phyloP scores from a whole-genome alignment of 2,888 invertebrate genomes.

The Cybosia mesomella region DNA sequence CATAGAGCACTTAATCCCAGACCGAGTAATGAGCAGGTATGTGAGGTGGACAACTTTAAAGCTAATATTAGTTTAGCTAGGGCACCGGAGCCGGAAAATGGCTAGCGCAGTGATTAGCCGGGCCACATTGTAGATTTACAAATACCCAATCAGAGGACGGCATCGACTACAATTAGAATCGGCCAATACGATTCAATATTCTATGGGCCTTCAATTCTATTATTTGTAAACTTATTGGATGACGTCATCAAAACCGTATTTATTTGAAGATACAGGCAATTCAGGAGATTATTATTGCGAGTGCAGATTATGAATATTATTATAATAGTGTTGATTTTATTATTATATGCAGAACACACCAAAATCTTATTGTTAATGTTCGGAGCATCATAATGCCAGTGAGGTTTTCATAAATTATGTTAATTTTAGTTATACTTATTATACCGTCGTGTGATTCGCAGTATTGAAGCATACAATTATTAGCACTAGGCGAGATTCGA shows the following conservation, averaged over 20 bases:
- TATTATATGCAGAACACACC: background rate
- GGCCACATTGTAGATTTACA: constrained; percentile 32
- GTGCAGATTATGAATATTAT: background rate
- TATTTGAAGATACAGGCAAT: constrained; percentile 31
- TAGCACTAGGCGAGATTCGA: no score
- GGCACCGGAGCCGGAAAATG: constrained; percentile 42
- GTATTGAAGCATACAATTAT: no score
- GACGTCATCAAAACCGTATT: constrained; percentile 39
- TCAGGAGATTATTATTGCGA: background rate
- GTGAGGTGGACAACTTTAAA: constrained; percentile 45
- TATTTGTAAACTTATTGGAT: constrained; percentile 44
- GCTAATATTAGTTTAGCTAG: constrained; percentile 47
- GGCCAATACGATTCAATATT: no score
- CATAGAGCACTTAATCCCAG: constrained; percentile 43
- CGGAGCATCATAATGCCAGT: background rate
- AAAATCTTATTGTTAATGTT: background rate
- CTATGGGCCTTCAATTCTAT: constrained; percentile 42
- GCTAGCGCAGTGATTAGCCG: constrained; percentile 44
- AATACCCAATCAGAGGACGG: constrained; percentile 45
- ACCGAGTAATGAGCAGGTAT: constrained; percentile 45
- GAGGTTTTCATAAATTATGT: background rate
- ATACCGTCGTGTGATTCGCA: no score
- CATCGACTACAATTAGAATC: constrained; percentile 48
- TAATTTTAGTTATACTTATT: no score
- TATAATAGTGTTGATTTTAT: no score